Base-by-base conservation (phyloP, 2,113 vertebrate species). In the Mirza zaza region DNA sequence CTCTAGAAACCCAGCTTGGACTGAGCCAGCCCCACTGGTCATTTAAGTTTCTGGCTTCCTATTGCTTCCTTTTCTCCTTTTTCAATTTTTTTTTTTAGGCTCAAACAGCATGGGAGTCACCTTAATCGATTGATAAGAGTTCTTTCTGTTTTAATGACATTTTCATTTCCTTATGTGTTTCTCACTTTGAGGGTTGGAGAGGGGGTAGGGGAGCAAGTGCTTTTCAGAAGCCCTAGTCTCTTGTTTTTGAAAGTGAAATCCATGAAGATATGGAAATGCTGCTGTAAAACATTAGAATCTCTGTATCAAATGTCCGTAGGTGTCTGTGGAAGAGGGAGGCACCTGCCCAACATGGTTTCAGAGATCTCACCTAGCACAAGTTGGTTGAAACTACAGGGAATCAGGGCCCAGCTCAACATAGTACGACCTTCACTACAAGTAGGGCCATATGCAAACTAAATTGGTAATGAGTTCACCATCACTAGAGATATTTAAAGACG, bases 401-500 rank as follows among this genome's bases (percentile, higher is more conserved):
- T 80, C 20, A n/a, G 71, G 63, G 27, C 48, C 71, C 21, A 81
- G 11, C 52, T 82, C 25, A 17, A 12, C 4, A 20, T 42, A 77
- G 25, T 2, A 13, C 59, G 29, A 73, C 34, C 36, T 27, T 39
- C 42, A 14, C 39, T 80, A 68, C 9, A 42, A 21, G 75, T 14
- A 7, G 3, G 68, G 52, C 84, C 80, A 32, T 65, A 83, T 80
- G 94, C 90, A 87, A 90, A 90, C 52, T 71, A 67, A 63, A 27
- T 13, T 71, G 15, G 39, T 92, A 67, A 73, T 77, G 39, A 76
- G 36, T 63, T 96, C 70, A 20, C 84, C 50, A 36, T 94, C 61
- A 15, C 70, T 80, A 45, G 86, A 89, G 55, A 93, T 68, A 86
- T 94, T 97, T 93, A 97, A 94, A 93, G 71, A 61, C 10, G 7